Evolutionary conservation across 2,797 vertebrate species (phyloP), one percentile per base, ranked within the genome.

Genomic region (Melanotaenia parkinsoni): DNA sequence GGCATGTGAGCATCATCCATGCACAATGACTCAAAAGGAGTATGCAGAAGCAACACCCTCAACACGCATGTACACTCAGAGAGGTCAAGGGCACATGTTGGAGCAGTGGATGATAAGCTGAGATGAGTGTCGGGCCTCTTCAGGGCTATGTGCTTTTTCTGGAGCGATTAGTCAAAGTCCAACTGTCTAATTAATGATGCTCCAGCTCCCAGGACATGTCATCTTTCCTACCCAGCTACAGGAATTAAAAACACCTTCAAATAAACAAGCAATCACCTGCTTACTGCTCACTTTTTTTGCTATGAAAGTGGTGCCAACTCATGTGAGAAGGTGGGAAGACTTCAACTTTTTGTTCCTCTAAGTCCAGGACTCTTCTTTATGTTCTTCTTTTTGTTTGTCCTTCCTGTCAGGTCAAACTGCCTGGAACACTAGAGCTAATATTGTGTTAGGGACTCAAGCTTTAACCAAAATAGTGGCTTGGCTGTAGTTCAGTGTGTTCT

Each of bases 181-280:
- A 89, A 87, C 90, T 92, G 90, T 91, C 92, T 93, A 90, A 91
- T 94, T 94, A 94, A 93, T 91, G 87, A 92, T 88, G 74, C 87
- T 86, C 77, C 86, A 76, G 86, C 82, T 85, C 84, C 83, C 77
- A 86, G 82, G 85, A 92, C 76, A 87, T 86, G 84, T 78, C 85
- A 86, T 87, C 84, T 80, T 51, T 79, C 53, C 82, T 64, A 80
- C 84, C 74, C 76, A 89, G 80, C 65, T 64, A 85, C 56, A 51
- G 56, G 77, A 74, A 70, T 84, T 38, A 84, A 76, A 78, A 88
- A 84, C 58, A 79, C 77, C 80, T 79, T 88, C 40, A 84, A 84
- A 56, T 65, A 91, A 90, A 86, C 58, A 62, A 72, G 77, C 67
- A 70, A 70, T 59, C 11, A 65, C 67, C 67, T 63, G 80, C 58